Conservation (phyloP, 1,140 invertebrate species). For the Drosophila parabipectinata region DNA sequence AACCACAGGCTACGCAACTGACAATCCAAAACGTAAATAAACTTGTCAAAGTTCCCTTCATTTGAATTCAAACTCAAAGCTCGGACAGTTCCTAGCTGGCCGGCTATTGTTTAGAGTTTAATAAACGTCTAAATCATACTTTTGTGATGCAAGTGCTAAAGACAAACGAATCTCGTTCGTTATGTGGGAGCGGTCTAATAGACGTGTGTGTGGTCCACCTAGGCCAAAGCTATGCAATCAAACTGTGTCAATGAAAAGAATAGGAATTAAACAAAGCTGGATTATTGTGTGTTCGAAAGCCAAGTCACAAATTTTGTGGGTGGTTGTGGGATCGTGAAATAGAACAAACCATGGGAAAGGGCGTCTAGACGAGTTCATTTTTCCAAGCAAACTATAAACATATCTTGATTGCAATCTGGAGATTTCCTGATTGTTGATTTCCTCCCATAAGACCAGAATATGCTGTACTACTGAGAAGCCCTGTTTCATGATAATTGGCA, state of each 20-base stretch:
- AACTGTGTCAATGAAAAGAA: conserved; percentile 27
- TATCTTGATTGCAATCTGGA: conserved; percentile 11
- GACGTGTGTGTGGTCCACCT: conserved; percentile 33
- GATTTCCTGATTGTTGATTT: conserved; percentile 8
- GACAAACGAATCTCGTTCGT: conserved; percentile 65
- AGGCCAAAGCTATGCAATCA: conserved; percentile 15
- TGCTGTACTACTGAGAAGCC: not conserved
- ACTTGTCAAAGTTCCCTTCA: conserved; percentile 66
- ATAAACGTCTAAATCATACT: conserved; percentile 79
- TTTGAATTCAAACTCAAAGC: conserved; percentile 69
- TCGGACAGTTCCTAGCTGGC: conserved; percentile 4
- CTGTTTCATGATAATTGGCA: conserved; percentile 61
- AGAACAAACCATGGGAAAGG: conserved; percentile 20
- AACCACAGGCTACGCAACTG: conserved; percentile 46
- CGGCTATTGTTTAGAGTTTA: conserved; percentile 69
- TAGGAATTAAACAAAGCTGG: conserved; percentile 9
- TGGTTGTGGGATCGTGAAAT: conserved; percentile 25
- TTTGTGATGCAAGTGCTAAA: conserved; percentile 78
- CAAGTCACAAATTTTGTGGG: conserved; percentile 18
- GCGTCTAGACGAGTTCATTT: conserved; percentile 6
- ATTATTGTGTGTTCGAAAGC: not conserved
- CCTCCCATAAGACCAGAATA: conserved; percentile 7
- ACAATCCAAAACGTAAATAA: conserved; percentile 59
- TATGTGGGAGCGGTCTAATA: conserved; percentile 38
- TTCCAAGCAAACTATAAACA: not conserved